Evolutionary conservation across 1,140 invertebrate species (phyloP).

Genomic region (Bombus ignitus): DNA sequence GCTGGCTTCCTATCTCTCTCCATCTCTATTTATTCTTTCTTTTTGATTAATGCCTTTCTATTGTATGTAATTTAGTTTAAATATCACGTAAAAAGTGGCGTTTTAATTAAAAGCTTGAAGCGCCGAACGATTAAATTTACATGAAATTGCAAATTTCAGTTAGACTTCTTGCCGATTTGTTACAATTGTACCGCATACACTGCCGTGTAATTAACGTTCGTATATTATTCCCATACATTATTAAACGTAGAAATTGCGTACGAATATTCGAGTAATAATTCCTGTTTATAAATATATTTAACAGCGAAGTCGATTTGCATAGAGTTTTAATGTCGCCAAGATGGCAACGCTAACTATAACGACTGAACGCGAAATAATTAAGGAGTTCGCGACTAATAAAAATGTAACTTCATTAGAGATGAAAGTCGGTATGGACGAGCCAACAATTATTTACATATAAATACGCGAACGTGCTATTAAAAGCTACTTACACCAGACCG

Average conservation of each 20-base stretch:
- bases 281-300: neutral
- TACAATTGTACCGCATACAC: neutral
- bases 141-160: neutral
- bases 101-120: neutral
- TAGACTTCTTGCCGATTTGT: neutral
- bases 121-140: neutral
- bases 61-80: neutral
- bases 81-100: neutral
- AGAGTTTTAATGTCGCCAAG: neutral
- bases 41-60: neutral
- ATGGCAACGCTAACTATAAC: neutral
- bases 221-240: neutral
- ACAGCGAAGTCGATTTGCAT: neutral
- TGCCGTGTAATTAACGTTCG: neutral
- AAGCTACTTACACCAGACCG: neutral
- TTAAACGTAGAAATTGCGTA: neutral
- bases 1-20: neutral
- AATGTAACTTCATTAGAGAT: neutral
- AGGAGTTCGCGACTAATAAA: neutral
- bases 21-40: neutral
- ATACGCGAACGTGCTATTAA: neutral
- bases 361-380: neutral
- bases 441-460: neutral
- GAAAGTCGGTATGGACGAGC: neutral
- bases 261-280: neutral